Percentiles rank a stretch among this genome's conserved stretches.
Evolutionary conservation across 2,113 vertebrate genomes (phyloP).

Genomic region (Chunga burmeisteri): DNA sequence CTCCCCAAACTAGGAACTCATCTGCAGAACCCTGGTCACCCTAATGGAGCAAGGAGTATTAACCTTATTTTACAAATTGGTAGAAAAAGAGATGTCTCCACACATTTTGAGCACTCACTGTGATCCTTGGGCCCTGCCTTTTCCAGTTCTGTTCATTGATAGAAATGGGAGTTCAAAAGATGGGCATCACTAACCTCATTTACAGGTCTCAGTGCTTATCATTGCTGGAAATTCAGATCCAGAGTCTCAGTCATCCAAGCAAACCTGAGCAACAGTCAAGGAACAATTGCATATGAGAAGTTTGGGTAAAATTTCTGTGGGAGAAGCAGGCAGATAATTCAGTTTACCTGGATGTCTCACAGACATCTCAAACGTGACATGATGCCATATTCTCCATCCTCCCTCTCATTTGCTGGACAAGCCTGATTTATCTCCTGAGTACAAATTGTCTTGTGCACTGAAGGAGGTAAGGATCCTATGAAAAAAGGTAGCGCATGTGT

Average conservation of each 20-base stretch:
- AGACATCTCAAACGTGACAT: not conserved
- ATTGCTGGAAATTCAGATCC: not conserved
- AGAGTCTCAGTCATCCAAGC: not conserved
- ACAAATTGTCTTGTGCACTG: not conserved
- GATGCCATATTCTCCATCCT: not conserved
- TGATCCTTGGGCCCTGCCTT: not conserved
- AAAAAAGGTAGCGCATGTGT: fast-evolving
- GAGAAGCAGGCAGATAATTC: not conserved
- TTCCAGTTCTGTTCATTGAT: not conserved
- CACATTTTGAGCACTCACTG: not conserved
- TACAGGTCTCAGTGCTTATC: not conserved
- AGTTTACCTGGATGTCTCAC: not conserved
- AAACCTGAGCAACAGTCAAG: not conserved
- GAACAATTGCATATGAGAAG: not conserved
- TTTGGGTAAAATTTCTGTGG: not conserved
- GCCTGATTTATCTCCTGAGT: not conserved
- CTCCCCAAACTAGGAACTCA: not conserved
- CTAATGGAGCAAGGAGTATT: not conserved
- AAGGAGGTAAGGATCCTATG: not conserved
- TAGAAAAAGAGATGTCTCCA: not conserved
- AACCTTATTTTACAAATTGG: not conserved
- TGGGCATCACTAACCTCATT: not conserved
- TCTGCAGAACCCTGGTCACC: not conserved
- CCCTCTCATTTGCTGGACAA: not conserved
- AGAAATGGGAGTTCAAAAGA: not conserved